Conservation (phyloP, 2,888 invertebrate genomes). For the Eupithecia centaureata region DNA sequence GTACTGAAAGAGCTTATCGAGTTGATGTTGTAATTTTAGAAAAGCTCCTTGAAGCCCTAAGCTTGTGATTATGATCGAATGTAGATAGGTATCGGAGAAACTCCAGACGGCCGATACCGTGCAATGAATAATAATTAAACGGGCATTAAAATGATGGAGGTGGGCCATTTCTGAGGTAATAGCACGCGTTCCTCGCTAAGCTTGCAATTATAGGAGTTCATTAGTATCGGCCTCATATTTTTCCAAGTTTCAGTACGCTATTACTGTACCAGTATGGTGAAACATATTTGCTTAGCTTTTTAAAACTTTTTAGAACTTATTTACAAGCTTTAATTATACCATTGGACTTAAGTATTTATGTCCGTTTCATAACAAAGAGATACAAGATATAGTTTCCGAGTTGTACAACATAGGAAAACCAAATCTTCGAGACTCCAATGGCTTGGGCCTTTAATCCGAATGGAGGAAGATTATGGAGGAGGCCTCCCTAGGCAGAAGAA, state of each 20-base stretch:
- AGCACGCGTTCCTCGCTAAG: constrained; percentile 65
- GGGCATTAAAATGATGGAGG: constrained; percentile 70
- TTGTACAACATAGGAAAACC: too few species aligned
- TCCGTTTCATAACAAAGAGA: too few species aligned
- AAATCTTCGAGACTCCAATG: too few species aligned
- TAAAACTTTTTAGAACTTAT: not conserved
- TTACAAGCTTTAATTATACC: not conserved
- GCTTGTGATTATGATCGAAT: constrained; percentile 37
- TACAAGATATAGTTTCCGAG: too few species aligned
- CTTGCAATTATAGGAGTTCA: constrained; percentile 70
- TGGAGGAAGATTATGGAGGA: too few species aligned
- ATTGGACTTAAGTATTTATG: too few species aligned
- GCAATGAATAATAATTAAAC: constrained; percentile 71
- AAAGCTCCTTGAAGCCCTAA: not conserved
- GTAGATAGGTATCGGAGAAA: constrained; percentile 55
- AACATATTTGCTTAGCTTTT: not conserved
- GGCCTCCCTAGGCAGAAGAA: too few species aligned
- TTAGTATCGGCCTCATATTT: constrained; percentile 65
- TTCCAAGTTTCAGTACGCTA: constrained; percentile 51
- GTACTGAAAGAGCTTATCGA: not conserved
- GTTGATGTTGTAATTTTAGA: not conserved
- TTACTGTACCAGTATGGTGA: constrained; percentile 9
- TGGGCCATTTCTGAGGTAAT: constrained; percentile 63
- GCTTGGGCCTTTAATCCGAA: too few species aligned
- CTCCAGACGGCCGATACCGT: constrained; percentile 52